Evolutionary conservation across 1,140 invertebrate genomes (phyloP), one percentile per base, ranked within the genome.

Genomic region (Chionoecetes opilio): DNA sequence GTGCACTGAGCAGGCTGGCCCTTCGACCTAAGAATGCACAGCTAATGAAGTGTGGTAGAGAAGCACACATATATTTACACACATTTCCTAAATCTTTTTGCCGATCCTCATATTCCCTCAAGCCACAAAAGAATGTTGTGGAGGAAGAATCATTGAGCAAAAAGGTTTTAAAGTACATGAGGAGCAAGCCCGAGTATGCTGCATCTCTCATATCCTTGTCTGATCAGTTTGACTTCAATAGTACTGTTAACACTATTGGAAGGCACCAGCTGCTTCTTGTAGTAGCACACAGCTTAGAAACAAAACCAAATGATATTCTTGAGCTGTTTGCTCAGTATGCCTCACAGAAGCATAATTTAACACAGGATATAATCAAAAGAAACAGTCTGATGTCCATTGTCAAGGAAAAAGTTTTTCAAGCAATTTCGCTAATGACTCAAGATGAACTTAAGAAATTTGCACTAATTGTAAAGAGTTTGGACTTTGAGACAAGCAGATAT

Each of bases 391-490:
- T 94, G 93, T 11, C 35, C 14, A 84, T n/a, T 0, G 93, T 91
- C 14, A 94, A 89, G 82, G 82, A 37, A 31, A 94, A 46, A 91
- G 38, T 94, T 26, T 8, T 32, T n/a, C 53, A 94, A 84, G 63
- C 32, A 35, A n/a, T 94, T 75, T 63, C 93, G 2, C 21, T 3
- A 5, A 94, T 94, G 93, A 94, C 93, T 84, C 34, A 38, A 41
- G n/a, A 38, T 94, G 86, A 94, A 46, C 88, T 94, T 5, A 94
- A 32, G 34, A 32, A 90, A 21, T 94, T 94, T 90, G 93, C 93
- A 2, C 3, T 31, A 6, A 38, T 84, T 31, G 32, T 94, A 41
- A 90, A 91, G 37, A 32, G 91, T 31, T 29, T 94, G 8, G 29
- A 94, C n/a, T 91, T 94, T 84, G 14, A 46, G 14, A 94, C 38